Evolutionary conservation across 2,888 invertebrate species (phyloP), one percentile per base, ranked within the genome.

Genomic region (Drosophila basisetae): DNA sequence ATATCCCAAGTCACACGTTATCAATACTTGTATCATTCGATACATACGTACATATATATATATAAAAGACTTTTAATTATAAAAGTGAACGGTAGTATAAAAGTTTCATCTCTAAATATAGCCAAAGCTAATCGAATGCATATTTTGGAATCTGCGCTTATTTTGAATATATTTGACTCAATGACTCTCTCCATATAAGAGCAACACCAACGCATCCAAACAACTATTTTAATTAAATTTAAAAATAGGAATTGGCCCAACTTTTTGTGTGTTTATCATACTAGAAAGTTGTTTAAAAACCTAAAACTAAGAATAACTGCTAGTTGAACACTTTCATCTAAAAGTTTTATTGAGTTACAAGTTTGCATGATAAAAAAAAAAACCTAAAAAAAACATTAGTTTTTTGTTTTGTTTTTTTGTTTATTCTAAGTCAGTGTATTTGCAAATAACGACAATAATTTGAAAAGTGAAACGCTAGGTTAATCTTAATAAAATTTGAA

Each of bases 11-110:
- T 43, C 25, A 53, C 13, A 47, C 37, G 53, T 53, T 22, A 28
- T 33, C 55, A 28, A 65, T 55, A 56, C 39, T 41, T 50, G 33
- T 65, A 56, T 33, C 65, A 68, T 65, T 33, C 47, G 37, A 25
- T 31, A 22, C 11, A 31, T 22, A 18, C 35, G 18, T 37, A 13
- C 5, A 37, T 28, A 6, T 30, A 10, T 9, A 4, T 25, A 11
- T 25, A 25, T 13, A 39, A 5, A 55, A 39, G 37, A 28, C n/a
- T 18, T 11, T 28, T 16, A n/a, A 55, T 39, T 28, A 56, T n/a
- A 30, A 39, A 56, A 54, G 53, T 54, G 53, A 54, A 54, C 22
- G 53, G 31, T 22, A n/a, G n/a, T 53, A 33, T 53, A 33, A 22
- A 53, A 33, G n/a, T 53, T 22, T 16, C 18, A 52, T 30, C n/a